Conservation (phyloP, 2,113 vertebrate species). For the Hystrix cristata region DNA sequence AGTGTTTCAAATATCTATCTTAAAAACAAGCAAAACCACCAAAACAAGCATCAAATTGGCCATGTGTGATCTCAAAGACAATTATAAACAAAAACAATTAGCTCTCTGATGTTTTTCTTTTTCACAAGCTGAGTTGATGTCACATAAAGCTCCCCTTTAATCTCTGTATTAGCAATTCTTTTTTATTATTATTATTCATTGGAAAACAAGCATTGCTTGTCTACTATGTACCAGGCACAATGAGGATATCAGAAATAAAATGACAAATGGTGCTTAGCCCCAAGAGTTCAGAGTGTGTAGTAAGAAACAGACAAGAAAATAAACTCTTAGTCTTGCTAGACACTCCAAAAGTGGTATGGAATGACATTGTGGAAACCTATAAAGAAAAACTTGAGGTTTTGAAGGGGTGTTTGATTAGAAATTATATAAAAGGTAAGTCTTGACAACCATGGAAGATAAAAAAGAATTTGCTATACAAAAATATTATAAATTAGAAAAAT, state of each 20-base stretch:
- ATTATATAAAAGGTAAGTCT: background rate
- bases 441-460: background rate
- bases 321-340: background rate
- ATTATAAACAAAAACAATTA: slow-evolving; percentile 58
- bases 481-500: background rate
- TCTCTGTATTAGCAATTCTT: slow-evolving; percentile 64
- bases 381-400: background rate
- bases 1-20: background rate
- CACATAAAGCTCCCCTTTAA: slow-evolving; percentile 47
- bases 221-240: slow-evolving; percentile 71
- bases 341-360: background rate
- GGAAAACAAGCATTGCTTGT: slow-evolving; percentile 67
- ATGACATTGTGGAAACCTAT: background rate
- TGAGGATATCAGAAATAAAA: slow-evolving; percentile 60
- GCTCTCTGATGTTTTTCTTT: slow-evolving; percentile 52
- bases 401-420: background rate
- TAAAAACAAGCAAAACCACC: slow-evolving; percentile 29
- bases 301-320: slow-evolving; percentile 46
- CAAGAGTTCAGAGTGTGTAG: slow-evolving; percentile 11
- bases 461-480: background rate
- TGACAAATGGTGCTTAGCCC: slow-evolving; percentile 68
- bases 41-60: slow-evolving; percentile 25
- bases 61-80: slow-evolving; percentile 40
- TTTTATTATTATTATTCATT: slow-evolving; percentile 58
- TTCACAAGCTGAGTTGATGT: slow-evolving; percentile 27